Percentiles rank a stretch among this genome's conserved stretches.
These are phyloP conservation scores for Bradypus variegatus DNA, from an alignment of 2,797 vertebrate genomes.

Conservation along the genomic window DNA sequence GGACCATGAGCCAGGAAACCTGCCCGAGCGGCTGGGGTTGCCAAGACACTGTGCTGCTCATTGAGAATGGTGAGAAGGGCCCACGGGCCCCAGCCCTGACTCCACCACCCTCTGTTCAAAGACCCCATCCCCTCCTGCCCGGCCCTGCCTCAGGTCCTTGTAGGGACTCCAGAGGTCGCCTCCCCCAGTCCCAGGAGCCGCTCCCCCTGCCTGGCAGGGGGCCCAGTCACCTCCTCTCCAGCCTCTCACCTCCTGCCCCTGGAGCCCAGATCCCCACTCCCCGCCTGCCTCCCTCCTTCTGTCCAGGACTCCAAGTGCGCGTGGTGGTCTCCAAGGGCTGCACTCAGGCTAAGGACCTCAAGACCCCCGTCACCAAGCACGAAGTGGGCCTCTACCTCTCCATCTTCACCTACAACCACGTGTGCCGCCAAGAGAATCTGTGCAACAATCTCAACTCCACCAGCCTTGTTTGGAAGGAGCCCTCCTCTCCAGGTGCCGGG, in stretches of 20 bases:
- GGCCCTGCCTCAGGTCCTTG: neutral
- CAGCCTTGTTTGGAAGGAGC: neutral
- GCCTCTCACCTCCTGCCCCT: neutral
- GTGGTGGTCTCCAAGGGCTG: constrained; percentile 39
- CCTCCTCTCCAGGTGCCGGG: neutral
- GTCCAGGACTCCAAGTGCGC: neutral
- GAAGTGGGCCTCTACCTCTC: neutral
- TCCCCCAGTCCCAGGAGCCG: neutral
- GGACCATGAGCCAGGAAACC: accelerated
- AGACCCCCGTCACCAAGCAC: neutral
- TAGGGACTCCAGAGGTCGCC: neutral
- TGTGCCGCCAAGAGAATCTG: neutral
- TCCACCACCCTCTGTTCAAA: neutral
- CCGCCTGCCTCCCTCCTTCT: accelerated
- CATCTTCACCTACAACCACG: constrained; percentile 15
- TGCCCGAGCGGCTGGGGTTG: constrained; percentile 7
- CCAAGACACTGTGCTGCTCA: constrained; percentile 21
- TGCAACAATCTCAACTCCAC: constrained; percentile 40
- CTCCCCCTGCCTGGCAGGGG: neutral
- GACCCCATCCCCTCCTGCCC: neutral
- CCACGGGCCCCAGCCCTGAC: neutral
- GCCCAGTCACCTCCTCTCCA: neutral
- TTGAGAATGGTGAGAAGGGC: constrained; percentile 30
- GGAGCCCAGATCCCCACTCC: neutral
- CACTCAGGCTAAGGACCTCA: neutral